These are phyloP conservation scores for Xenentodon cancila DNA, from an alignment of 2,797 vertebrate genomes.

Conservation along the genomic window DNA sequence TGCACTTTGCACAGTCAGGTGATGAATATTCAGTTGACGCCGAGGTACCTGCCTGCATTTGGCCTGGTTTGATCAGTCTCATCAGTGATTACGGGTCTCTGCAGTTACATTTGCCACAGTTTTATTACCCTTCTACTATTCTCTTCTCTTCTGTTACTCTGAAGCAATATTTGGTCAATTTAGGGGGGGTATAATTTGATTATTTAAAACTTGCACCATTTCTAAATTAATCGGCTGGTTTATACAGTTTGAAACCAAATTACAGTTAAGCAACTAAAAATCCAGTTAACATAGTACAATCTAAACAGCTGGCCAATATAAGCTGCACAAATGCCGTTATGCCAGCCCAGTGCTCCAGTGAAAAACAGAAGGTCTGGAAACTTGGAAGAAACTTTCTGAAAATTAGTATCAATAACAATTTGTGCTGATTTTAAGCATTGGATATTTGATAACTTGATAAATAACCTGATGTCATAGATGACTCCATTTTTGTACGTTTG, in stretches of 20 bases:
- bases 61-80: background rate
- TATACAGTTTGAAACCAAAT: conserved; percentile 8
- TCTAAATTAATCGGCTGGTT: background rate
- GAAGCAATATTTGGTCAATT: too few relatives aligned
- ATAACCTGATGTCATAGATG: background rate
- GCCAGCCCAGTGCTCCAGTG: background rate
- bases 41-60: too few relatives aligned
- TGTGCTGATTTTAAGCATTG: background rate
- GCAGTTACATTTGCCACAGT: background rate
- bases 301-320: conserved; percentile 3
- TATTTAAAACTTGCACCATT: background rate
- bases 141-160: too few relatives aligned
- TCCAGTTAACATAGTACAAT: conserved; percentile 3
- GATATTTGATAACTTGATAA: background rate
- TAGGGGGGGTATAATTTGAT: too few relatives aligned
- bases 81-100: too few relatives aligned
- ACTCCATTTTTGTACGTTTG: background rate
- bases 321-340: background rate
- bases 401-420: background rate
- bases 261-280: conserved; percentile 5
- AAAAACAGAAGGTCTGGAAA: background rate
- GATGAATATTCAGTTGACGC: too few relatives aligned
- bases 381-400: background rate
- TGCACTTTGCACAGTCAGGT: too few relatives aligned
- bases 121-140: background rate